Evolutionary conservation across 2,113 vertebrate genomes (phyloP), one percentile per base, ranked within the genome.

Genomic region (Dissostichus mawsoni): DNA sequence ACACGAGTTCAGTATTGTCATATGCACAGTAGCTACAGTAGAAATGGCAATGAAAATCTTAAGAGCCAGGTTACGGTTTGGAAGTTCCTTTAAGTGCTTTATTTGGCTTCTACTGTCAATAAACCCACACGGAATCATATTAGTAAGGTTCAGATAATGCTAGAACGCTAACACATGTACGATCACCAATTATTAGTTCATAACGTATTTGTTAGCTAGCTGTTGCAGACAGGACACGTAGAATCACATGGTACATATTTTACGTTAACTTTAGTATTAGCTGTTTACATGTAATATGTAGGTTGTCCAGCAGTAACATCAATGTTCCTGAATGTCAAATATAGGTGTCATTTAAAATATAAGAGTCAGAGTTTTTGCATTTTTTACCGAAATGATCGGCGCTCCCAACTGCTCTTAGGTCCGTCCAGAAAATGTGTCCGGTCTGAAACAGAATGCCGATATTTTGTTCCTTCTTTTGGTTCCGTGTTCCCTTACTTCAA

Each of bases 341-440:
- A 0, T 2, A 18, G 36, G 5, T 25, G 61, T 78, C 20, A 78
- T 44, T 20, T 3, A 2, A 23, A 25, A 57, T 11, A 7, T 33
- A 53, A 23, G 1, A 25, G 0, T 59, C 0, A 20, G 1, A 48
- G 36, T 41, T 41, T 6, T 25, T 55, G 5, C 0, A n/a, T 4
- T 20, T 41, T 56, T 85, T 88, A 90, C 85, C 90, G 1, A 36
- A 63, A 61, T 2, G 55, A 23, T 62, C 7, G 20, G 41, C 11
- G 14, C 33, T n/a, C 9, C 25, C 33, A 3, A 50, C 10, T 2
- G 14, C n/a, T 41, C 36, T 3, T 8, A 0, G 44, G 85, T 92
- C 81, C 91, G 75, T 25, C 57, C 0, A 0, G 0, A 2, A 85
- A 83, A 71, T 48, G 0, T 16, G 77, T 50, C 3, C 89, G 81